phyloP scores from a whole-genome alignment of 2,113 vertebrate genomes.

The Xenopus laevis region DNA sequence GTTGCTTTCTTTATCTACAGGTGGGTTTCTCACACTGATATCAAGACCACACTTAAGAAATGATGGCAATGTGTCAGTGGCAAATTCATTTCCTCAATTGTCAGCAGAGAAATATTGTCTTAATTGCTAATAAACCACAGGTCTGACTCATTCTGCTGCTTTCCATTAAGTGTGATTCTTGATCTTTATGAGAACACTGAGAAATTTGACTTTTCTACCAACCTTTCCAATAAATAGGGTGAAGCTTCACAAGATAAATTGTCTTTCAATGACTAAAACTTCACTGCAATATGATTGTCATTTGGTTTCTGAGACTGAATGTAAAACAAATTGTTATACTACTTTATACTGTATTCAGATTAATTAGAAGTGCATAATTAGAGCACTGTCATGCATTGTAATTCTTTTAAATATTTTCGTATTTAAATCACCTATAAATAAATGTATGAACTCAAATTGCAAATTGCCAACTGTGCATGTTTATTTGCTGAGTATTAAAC shows the following conservation, averaged over 20 bases:
- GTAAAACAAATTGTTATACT: no score
- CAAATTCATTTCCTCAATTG: conserved; percentile 10
- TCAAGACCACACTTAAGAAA: neutral
- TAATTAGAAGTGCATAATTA: no score
- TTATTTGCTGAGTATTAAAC: no score
- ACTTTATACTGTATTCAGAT: no score
- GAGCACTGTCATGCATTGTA: no score
- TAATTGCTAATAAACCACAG: conserved; percentile 2
- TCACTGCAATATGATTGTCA: neutral
- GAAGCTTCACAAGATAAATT: neutral
- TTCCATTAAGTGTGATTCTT: neutral
- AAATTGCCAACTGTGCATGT: no score
- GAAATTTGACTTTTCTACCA: neutral
- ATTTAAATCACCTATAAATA: no score
- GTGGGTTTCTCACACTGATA: no score
- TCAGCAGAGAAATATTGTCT: conserved; percentile 4
- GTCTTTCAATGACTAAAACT: neutral
- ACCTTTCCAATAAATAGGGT: neutral
- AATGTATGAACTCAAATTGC: no score
- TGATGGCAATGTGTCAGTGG: neutral
- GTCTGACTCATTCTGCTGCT: conserved; percentile 10
- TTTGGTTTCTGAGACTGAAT: neutral
- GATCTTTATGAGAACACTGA: neutral
- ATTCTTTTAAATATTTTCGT: no score
- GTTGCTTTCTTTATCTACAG: no score